Conservation (phyloP, 2,888 invertebrate genomes). For the Drosophila rellima region DNA sequence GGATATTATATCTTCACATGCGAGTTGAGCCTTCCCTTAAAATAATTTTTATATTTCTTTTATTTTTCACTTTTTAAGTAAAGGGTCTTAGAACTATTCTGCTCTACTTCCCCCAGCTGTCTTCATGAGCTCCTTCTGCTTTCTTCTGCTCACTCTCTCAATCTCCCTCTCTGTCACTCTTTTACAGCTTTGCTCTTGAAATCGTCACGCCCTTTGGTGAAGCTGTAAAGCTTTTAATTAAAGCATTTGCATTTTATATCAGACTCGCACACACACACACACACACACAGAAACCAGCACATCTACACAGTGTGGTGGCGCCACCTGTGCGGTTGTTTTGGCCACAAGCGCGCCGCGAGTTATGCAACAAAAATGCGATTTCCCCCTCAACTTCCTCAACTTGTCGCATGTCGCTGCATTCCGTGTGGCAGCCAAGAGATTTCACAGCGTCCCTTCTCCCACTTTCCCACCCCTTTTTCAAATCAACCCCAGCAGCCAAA, state of each 20-base stretch:
- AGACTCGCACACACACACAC: constrained; percentile 38
- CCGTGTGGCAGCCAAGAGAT: constrained; percentile 45
- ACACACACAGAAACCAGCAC: constrained; percentile 4
- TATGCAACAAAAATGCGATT: constrained; percentile 69
- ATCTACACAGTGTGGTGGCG: neutral
- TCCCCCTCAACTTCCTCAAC: neutral
- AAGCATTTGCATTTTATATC: constrained; percentile 81
- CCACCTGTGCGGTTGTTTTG: constrained; percentile 63
- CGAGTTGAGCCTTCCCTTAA: too few species aligned
- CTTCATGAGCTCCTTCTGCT: neutral
- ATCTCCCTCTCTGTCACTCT: neutral
- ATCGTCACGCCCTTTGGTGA: constrained; percentile 41
- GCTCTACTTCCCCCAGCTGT: too few species aligned
- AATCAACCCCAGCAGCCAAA: neutral
- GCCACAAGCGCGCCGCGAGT: constrained; percentile 76
- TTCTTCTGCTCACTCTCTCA: neutral
- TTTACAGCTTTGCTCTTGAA: neutral
- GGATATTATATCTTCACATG: too few species aligned
- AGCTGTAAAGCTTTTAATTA: constrained; percentile 81
- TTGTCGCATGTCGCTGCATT: constrained; percentile 38
- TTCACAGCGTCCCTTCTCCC: constrained; percentile 15
- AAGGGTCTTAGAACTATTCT: too few species aligned
- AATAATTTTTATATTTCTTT: too few species aligned
- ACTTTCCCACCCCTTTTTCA: neutral
- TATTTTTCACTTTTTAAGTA: too few species aligned